Conservation (phyloP, 1,140 invertebrate genomes). For the Drosophila pandora region DNA sequence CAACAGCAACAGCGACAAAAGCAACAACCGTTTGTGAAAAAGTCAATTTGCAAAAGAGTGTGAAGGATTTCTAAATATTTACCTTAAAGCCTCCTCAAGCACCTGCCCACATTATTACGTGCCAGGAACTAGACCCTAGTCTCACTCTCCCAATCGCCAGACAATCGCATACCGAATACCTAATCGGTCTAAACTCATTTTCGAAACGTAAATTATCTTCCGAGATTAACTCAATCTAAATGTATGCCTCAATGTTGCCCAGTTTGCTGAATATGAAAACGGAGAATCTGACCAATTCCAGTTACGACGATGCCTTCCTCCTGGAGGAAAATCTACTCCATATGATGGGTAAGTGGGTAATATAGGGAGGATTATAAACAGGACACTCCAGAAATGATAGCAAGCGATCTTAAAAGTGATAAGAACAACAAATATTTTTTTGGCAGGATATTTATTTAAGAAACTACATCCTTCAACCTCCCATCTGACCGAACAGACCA, state of each 20-base stretch:
- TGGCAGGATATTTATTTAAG: too few relatives aligned
- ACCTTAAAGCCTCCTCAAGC: conserved; percentile 14
- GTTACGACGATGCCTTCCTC: conserved; percentile 73
- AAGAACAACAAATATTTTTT: background rate
- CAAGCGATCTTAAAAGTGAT: too few relatives aligned
- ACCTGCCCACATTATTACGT: background rate
- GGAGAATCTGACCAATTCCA: conserved; percentile 71
- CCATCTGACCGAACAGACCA: background rate
- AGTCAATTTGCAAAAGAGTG: conserved; percentile 64
- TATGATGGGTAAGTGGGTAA: conserved; percentile 74
- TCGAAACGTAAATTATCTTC: conserved; percentile 16
- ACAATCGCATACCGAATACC: conserved; percentile 15
- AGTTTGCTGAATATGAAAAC: conserved; percentile 82
- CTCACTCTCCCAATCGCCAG: conserved; percentile 1
- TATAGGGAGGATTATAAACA: too few relatives aligned
- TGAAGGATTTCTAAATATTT: conserved; percentile 75
- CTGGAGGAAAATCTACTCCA: conserved; percentile 78
- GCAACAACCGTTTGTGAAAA: conserved; percentile 56
- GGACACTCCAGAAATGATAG: background rate
- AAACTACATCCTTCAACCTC: too few relatives aligned
- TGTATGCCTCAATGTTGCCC: conserved; percentile 75
- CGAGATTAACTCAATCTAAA: conserved; percentile 40
- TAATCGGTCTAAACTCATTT: conserved; percentile 16
- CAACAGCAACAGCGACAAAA: conserved; percentile 35
- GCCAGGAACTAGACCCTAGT: conserved; percentile 20